Conservation (phyloP, 2,888 invertebrate species). For the Branchinecta sandiegonensis region DNA sequence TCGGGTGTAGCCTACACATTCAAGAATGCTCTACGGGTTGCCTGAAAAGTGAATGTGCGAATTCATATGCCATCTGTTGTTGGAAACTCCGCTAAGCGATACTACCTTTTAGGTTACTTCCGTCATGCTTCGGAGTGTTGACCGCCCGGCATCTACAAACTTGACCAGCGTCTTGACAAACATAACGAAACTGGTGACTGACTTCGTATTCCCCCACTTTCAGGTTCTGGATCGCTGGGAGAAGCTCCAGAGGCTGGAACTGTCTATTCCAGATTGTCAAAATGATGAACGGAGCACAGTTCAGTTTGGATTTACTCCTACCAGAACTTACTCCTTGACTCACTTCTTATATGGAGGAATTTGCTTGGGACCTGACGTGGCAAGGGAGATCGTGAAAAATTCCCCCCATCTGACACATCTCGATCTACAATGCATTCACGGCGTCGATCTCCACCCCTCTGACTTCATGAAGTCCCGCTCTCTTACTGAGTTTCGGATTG, state of each 20-base stretch:
- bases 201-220: background rate
- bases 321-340: background rate
- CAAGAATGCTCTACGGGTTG: too few relatives aligned
- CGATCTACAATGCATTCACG: background rate
- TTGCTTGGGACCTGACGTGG: background rate
- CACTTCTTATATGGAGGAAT: background rate
- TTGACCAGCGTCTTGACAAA: background rate
- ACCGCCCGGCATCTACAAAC: background rate
- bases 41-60: too few relatives aligned
- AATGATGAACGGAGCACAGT: constrained; percentile 4
- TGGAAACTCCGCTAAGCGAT: too few relatives aligned
- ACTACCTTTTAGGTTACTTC: too few relatives aligned
- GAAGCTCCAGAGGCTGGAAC: background rate
- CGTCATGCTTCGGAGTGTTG: too few relatives aligned
- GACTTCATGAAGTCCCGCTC: background rate
- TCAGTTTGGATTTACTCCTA: background rate
- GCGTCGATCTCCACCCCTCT: background rate
- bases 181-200: background rate
- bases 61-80: too few relatives aligned
- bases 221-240: background rate
- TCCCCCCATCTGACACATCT: background rate
- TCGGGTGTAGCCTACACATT: too few relatives aligned
- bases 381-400: constrained; percentile 1
- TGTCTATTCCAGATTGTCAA: background rate
- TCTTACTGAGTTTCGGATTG: background rate